Evolutionary conservation across 2,797 vertebrate species (phyloP).

Genomic region (Caiman crocodilus): DNA sequence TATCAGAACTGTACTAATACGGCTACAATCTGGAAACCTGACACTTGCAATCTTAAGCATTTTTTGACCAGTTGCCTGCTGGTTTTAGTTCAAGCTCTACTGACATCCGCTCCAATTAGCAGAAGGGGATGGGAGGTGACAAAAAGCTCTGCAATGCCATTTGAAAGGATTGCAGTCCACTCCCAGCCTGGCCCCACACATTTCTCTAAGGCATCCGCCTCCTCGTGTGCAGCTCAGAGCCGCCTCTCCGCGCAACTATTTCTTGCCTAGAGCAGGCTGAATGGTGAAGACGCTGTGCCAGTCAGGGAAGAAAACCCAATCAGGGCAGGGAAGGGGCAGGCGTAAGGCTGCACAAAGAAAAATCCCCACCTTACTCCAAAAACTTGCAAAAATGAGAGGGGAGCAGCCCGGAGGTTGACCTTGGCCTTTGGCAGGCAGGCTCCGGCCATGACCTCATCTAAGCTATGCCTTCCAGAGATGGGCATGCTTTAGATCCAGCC

Average conservation of each 20-base stretch:
- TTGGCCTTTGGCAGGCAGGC: background rate
- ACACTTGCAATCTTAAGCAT: background rate
- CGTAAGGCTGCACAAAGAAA: background rate
- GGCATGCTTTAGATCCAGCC: background rate
- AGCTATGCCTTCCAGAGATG: background rate
- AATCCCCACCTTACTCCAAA: background rate
- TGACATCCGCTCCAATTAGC: background rate
- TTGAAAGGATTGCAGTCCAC: background rate
- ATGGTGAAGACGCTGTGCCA: background rate
- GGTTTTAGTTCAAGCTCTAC: background rate
- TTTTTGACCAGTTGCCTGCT: background rate
- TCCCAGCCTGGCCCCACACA: background rate
- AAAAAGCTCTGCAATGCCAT: background rate
- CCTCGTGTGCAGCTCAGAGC: background rate
- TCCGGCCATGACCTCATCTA: background rate
- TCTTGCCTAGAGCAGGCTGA: accelerated
- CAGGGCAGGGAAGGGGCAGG: accelerated
- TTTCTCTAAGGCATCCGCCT: background rate
- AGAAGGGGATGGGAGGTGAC: background rate
- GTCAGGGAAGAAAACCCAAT: accelerated
- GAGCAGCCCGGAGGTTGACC: background rate
- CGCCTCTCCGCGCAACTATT: background rate
- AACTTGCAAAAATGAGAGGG: background rate
- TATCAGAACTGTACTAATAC: no score
- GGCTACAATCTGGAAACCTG: no score